A percentile compares a stretch with the other conserved stretches of the same genome.
Conservation (phyloP, 2,113 vertebrate genomes). For the Oreochromis niloticus region DNA sequence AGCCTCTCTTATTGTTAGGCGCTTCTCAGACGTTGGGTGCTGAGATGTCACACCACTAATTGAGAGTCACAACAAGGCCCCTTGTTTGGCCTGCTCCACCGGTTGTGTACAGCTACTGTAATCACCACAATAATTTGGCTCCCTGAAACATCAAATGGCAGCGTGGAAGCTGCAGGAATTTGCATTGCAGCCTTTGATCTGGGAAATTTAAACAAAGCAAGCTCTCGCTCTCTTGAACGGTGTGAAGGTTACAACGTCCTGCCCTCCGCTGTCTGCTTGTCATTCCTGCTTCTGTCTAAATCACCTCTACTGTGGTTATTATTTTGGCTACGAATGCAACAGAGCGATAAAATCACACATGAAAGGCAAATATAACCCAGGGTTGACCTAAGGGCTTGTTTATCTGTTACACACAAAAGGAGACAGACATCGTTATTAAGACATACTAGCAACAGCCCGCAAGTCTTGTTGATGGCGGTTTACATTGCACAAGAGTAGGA, state of each 20-base stretch:
- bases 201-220: slow-evolving; percentile 61
- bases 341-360: slow-evolving; percentile 23
- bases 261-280: slow-evolving; percentile 20
- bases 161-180: slow-evolving; percentile 63
- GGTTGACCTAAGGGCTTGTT: slow-evolving; percentile 21
- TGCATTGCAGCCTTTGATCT: slow-evolving; percentile 68
- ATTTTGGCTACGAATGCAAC: slow-evolving; percentile 45
- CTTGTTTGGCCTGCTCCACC: slow-evolving; percentile 47
- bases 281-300: not conserved
- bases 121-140: slow-evolving; percentile 66
- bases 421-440: slow-evolving; percentile 11
- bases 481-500: not conserved
- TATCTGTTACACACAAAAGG: slow-evolving; percentile 15
- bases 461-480: not conserved
- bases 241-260: slow-evolving; percentile 61
- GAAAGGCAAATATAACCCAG: slow-evolving; percentile 19
- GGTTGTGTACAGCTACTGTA: slow-evolving; percentile 57
- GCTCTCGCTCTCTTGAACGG: slow-evolving; percentile 28
- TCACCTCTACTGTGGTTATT: slow-evolving; percentile 26
- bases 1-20: slow-evolving; percentile 53
- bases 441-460: not conserved
- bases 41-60: slow-evolving; percentile 68
- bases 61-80: slow-evolving; percentile 60
- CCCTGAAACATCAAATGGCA: slow-evolving; percentile 67
- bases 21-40: slow-evolving; percentile 52